Evolutionary conservation across 1,140 invertebrate species (phyloP).

Genomic region (Lethocerus indicus): DNA sequence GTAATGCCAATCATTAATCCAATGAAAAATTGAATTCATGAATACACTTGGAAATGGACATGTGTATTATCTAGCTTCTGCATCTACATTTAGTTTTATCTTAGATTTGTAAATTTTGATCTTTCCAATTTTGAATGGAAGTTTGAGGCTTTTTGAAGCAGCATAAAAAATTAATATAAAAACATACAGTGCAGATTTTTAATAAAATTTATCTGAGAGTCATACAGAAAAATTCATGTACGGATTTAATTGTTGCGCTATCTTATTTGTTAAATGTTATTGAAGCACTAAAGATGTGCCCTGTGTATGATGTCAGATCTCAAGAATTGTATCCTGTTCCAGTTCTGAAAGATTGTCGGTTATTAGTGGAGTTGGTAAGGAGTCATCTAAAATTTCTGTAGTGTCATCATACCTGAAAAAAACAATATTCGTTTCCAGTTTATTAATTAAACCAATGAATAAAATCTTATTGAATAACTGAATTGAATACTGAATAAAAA

Average conservation of each 20-base stretch:
- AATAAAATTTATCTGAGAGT: not conserved
- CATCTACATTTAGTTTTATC: too few relatives aligned
- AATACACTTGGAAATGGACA: too few relatives aligned
- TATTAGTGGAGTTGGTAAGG: conserved; percentile 13
- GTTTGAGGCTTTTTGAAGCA: not conserved
- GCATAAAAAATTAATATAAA: not conserved
- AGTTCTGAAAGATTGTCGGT: conserved; percentile 15
- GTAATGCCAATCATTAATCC: too few relatives aligned
- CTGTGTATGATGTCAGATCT: conserved; percentile 16
- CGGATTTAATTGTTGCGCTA: too few relatives aligned
- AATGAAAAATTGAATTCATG: too few relatives aligned
- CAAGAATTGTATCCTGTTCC: conserved; percentile 17
- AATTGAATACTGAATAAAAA: too few relatives aligned
- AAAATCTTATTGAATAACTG: not conserved
- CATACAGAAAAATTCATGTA: not conserved
- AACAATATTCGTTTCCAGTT: not conserved
- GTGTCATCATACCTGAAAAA: conserved; percentile 16
- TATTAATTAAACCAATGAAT: too few relatives aligned
- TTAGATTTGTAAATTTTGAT: too few relatives aligned
- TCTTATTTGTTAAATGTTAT: too few relatives aligned
- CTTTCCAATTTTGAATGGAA: not conserved
- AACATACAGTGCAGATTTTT: not conserved
- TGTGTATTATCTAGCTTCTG: too few relatives aligned
- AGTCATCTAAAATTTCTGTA: conserved; percentile 16
- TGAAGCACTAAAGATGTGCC: not conserved